Evolutionary conservation across 2,888 invertebrate genomes (phyloP).

Genomic region (Zygogramma bicolorata): DNA sequence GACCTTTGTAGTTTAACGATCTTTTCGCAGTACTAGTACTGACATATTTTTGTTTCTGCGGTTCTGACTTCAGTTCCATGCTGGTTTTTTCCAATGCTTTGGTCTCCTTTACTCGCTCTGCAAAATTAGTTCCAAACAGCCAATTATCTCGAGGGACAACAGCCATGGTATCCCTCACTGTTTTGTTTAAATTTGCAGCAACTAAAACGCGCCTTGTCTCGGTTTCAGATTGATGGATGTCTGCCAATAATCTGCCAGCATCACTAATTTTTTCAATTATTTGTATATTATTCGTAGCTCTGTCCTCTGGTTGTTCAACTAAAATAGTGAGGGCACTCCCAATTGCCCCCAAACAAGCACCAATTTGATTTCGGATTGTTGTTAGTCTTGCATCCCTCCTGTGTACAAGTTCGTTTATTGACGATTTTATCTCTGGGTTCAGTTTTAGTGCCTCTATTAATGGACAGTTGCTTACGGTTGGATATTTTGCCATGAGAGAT

Average conservation of each 20-base stretch:
- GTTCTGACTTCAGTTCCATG: background rate
- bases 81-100: background rate
- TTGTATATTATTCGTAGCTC: conserved; percentile 4
- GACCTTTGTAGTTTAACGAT: conserved; percentile 17
- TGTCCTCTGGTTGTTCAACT: conserved; percentile 15
- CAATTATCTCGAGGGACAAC: background rate
- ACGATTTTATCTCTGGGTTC: background rate
- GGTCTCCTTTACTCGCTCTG: background rate
- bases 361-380: conserved; percentile 15
- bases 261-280: conserved; percentile 24
- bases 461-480: background rate
- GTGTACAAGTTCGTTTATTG: background rate
- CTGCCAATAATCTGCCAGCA: conserved; percentile 22
- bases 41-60: background rate
- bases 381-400: conserved; percentile 18
- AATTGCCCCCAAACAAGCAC: too few relatives aligned
- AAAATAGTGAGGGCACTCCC: background rate
- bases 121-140: background rate
- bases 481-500: background rate
- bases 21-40: background rate
- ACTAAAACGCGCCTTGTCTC: background rate
- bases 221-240: conserved; percentile 26
- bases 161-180: background rate
- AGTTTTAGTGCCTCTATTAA: background rate
- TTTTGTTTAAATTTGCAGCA: conserved; percentile 12